phyloP scores from a whole-genome alignment of 1,140 invertebrate species.

The Ruditapes philippinarum region DNA sequence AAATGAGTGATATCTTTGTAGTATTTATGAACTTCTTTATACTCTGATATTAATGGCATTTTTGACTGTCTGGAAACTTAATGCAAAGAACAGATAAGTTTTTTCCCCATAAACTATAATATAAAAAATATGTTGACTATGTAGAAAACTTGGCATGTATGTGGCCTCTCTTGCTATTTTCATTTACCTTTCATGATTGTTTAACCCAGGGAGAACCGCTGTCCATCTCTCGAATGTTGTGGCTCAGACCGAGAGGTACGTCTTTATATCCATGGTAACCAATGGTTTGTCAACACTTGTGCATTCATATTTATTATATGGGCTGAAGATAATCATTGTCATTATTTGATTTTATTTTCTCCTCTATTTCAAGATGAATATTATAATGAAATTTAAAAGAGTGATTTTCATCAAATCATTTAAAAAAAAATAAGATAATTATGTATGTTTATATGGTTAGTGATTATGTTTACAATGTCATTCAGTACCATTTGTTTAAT shows the following conservation, averaged over 20 bases:
- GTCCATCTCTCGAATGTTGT: conserved; percentile 67
- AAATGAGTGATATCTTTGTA: no score
- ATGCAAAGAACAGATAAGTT: no score
- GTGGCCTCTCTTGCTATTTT: neutral
- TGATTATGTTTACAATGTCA: no score
- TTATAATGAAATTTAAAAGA: neutral
- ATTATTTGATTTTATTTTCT: neutral
- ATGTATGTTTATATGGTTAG: no score
- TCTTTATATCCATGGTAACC: conserved; percentile 52
- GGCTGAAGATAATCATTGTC: neutral
- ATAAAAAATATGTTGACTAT: no score
- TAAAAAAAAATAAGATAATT: neutral
- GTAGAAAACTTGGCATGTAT: conserved; percentile 10
- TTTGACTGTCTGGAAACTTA: no score
- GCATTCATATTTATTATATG: neutral
- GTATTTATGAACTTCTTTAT: no score
- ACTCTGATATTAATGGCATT: no score
- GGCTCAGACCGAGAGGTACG: conserved; percentile 68
- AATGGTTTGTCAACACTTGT: conserved; percentile 17
- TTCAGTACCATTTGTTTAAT: no score
- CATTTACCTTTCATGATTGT: conserved; percentile 21
- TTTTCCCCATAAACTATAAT: no score
- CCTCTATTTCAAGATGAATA: neutral
- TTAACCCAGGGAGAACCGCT: conserved; percentile 52
- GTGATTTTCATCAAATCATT: neutral